Evolutionary conservation across 2,113 vertebrate genomes (phyloP).

Genomic region (Pipa parva): DNA sequence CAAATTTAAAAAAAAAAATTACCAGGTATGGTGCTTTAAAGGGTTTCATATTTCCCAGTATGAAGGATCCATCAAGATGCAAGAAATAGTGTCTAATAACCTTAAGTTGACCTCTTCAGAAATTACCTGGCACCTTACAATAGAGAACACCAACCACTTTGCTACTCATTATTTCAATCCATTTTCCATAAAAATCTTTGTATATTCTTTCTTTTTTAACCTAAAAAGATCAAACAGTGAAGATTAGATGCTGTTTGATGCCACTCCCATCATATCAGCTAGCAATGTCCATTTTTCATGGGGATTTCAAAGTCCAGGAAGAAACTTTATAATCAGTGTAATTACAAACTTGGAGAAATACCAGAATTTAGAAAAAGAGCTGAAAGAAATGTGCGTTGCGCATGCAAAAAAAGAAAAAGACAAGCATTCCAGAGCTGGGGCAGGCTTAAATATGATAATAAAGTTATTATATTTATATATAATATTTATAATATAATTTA

Average conservation of each 20-base stretch:
- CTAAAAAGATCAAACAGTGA: slow-evolving; percentile 44
- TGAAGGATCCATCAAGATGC: too few relatives aligned
- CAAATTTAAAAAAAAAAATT: too few relatives aligned
- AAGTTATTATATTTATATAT: too few relatives aligned
- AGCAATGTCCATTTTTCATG: slow-evolving; percentile 35
- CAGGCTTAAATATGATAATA: slow-evolving; percentile 16
- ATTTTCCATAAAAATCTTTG: slow-evolving; percentile 43
- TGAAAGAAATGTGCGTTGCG: neutral
- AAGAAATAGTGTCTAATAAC: neutral
- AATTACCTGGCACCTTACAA: slow-evolving; percentile 33
- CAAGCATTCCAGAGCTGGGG: slow-evolving; percentile 5
- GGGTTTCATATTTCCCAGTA: too few relatives aligned
- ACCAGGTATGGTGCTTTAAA: too few relatives aligned
- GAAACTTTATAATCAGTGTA: slow-evolving; percentile 25
- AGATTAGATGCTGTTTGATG: slow-evolving; percentile 44
- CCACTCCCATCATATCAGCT: slow-evolving; percentile 38
- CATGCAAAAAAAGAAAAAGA: neutral
- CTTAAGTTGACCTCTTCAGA: slow-evolving; percentile 24
- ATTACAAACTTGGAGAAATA: slow-evolving; percentile 32
- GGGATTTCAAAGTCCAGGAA: slow-evolving; percentile 41
- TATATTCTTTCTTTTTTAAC: slow-evolving; percentile 41
- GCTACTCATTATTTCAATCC: slow-evolving; percentile 38
- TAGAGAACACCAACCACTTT: slow-evolving; percentile 25
- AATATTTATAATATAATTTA: too few relatives aligned
- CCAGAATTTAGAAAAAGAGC: slow-evolving; percentile 18